phyloP scores from a whole-genome alignment of 2,113 vertebrate species.

The Melanotaenia duboulayi region DNA sequence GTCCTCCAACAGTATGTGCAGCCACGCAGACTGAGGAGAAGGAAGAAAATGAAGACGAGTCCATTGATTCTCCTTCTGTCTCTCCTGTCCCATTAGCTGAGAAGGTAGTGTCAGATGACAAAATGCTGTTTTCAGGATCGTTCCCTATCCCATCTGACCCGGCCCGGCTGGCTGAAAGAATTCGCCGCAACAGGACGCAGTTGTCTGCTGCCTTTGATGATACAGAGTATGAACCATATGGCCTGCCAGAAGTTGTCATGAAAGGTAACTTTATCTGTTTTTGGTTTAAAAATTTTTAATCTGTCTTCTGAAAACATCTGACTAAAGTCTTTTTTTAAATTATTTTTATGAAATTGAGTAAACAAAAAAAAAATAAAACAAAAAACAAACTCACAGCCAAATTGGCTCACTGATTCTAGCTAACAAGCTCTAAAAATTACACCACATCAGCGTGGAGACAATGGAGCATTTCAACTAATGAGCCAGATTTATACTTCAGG shows the following conservation, averaged over 20 bases:
- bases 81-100: slow-evolving; percentile 18
- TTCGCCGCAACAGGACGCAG: slow-evolving; percentile 77
- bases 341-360: neutral
- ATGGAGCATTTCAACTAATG: neutral
- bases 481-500: neutral
- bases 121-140: slow-evolving; percentile 66
- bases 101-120: slow-evolving; percentile 1
- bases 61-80: slow-evolving; percentile 46
- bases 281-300: neutral
- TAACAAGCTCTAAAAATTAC: neutral
- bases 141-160: slow-evolving; percentile 82
- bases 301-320: neutral
- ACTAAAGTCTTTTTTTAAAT: no score
- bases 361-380: neutral
- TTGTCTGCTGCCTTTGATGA: slow-evolving; percentile 85
- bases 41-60: slow-evolving; percentile 26
- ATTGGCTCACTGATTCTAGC: neutral
- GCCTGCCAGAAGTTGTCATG: slow-evolving; percentile 87
- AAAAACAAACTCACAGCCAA: neutral
- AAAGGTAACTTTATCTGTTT: slow-evolving; percentile 73
- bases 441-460: neutral
- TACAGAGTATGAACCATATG: slow-evolving; percentile 86
- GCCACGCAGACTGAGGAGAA: slow-evolving; percentile 71
- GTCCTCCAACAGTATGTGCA: slow-evolving; percentile 19
- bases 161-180: slow-evolving; percentile 80